Evolutionary conservation across 2,888 invertebrate species (phyloP).

Genomic region (Troides helena): DNA sequence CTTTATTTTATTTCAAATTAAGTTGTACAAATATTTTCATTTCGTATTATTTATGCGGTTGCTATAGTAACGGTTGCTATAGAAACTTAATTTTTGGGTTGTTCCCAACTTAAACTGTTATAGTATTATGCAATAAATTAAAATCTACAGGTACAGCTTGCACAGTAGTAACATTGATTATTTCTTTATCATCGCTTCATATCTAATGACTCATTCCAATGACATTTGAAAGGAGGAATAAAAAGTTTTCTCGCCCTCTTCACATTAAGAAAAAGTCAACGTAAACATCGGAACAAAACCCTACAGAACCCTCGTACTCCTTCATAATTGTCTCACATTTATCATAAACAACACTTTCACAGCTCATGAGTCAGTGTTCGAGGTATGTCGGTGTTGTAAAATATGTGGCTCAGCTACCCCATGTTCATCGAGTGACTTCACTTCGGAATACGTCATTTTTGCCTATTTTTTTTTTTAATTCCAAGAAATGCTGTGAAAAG

Average conservation of each 20-base stretch:
- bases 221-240: slow-evolving; percentile 38
- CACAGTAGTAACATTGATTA: background rate
- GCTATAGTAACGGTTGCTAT: too few species aligned
- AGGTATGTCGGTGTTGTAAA: slow-evolving; percentile 63
- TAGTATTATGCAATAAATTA: background rate
- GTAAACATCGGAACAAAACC: slow-evolving; percentile 25
- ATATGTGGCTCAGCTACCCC: slow-evolving; percentile 53
- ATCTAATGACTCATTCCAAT: slow-evolving; percentile 39
- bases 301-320: slow-evolving; percentile 24
- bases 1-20: too few species aligned
- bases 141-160: background rate
- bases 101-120: background rate
- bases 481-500: too few species aligned
- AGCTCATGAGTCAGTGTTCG: slow-evolving; percentile 56
- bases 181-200: slow-evolving; percentile 15
- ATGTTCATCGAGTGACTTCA: slow-evolving; percentile 33
- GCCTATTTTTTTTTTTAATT: too few species aligned
- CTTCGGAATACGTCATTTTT: slow-evolving; percentile 38
- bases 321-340: slow-evolving; percentile 34
- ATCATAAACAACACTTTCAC: slow-evolving; percentile 52
- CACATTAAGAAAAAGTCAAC: slow-evolving; percentile 9
- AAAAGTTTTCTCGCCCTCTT: slow-evolving; percentile 33
- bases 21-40: too few species aligned
- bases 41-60: too few species aligned
- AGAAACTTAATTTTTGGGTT: too few species aligned